Percentiles rank a stretch among this genome's conserved stretches.
Conservation (phyloP, 1,140 invertebrate species). For the Drosophila prosaltans region DNA sequence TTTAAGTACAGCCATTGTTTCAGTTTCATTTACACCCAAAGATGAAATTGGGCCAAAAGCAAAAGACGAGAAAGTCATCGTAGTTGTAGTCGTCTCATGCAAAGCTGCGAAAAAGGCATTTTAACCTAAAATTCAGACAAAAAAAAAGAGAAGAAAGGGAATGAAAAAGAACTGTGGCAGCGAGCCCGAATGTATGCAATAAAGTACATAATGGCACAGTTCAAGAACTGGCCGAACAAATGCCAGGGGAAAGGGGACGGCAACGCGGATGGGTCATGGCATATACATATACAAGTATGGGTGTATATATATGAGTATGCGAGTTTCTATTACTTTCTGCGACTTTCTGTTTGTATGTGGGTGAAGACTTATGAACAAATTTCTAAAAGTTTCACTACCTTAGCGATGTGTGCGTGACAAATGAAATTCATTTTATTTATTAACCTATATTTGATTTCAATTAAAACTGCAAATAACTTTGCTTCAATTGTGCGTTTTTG, state of each 20-base stretch:
- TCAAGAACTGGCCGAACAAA: conserved; percentile 67
- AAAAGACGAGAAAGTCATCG: conserved; percentile 39
- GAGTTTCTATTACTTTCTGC: conserved; percentile 70
- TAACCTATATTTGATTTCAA: not conserved
- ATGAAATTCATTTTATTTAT: conserved; percentile 13
- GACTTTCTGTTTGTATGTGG: conserved; percentile 19
- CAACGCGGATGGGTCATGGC: not conserved
- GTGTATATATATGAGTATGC: conserved; percentile 39
- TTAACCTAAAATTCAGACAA: conserved; percentile 61
- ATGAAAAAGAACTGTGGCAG: conserved; percentile 49
- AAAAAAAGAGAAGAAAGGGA: not conserved
- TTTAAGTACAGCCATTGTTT: conserved; percentile 78
- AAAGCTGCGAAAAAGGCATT: conserved; percentile 67
- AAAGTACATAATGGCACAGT: conserved; percentile 79
- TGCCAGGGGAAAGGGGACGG: conserved; percentile 1
- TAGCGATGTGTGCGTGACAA: conserved; percentile 24
- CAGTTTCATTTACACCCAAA: conserved; percentile 71
- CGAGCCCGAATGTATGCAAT: conserved; percentile 78
- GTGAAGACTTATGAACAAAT: conserved; percentile 36
- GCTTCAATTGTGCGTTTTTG: too few relatives aligned
- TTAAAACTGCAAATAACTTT: too few relatives aligned
- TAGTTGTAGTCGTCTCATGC: conserved; percentile 50
- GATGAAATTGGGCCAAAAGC: conserved; percentile 73
- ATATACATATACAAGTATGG: not conserved
- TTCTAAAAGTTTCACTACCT: conserved; percentile 11